A percentile compares a stretch with the other conserved stretches of the same genome.
phyloP scores from a whole-genome alignment of 2,113 vertebrate species.

The Oreochromis aureus region DNA sequence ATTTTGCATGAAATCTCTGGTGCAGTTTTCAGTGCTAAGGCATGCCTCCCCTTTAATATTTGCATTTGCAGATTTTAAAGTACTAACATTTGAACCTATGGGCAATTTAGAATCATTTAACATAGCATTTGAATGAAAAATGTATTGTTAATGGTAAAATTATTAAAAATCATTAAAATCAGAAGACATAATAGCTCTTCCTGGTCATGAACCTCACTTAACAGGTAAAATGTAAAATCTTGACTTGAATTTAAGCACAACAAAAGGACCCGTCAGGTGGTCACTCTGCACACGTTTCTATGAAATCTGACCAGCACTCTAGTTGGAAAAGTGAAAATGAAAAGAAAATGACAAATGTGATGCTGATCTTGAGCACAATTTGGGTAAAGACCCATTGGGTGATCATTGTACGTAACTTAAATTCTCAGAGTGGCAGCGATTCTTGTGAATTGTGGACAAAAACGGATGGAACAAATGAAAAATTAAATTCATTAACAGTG shows the following conservation, averaged over 20 bases:
- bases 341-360: not conserved
- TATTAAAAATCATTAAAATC: not conserved
- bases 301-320: not conserved
- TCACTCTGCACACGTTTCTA: too few relatives aligned
- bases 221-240: not conserved
- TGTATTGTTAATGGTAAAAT: not conserved
- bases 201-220: not conserved
- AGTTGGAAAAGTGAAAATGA: not conserved
- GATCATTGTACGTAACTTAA: not conserved
- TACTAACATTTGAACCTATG: not conserved
- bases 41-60: not conserved
- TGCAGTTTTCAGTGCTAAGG: not conserved
- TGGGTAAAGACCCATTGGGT: not conserved
- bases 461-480: not conserved
- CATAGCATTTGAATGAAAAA: not conserved
- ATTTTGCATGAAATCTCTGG: not conserved
- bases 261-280: not conserved
- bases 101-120: not conserved
- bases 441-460: not conserved
- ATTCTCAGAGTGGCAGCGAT: not conserved
- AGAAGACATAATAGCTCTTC: not conserved
- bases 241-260: not conserved
- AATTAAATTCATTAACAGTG: not conserved
- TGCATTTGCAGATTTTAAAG: not conserved
- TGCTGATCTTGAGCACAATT: not conserved